A percentile compares a stretch with the other conserved stretches of the same genome.
Conservation (phyloP, 2,888 invertebrate genomes). For the Tetanocera ferruginea region DNA sequence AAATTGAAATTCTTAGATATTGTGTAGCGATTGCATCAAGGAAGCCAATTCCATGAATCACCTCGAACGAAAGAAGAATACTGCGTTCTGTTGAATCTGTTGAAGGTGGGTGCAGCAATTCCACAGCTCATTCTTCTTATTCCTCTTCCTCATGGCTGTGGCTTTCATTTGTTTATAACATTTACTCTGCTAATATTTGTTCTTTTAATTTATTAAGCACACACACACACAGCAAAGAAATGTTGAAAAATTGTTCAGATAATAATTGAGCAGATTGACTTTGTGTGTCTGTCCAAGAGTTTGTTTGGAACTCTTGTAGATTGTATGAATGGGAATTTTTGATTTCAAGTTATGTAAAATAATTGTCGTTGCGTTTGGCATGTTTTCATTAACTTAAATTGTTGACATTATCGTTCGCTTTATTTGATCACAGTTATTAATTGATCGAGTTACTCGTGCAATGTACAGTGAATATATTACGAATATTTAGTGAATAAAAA, state of each 20-base stretch:
- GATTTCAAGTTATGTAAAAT: not conserved
- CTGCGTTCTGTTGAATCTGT: not conserved
- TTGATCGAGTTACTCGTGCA: not conserved
- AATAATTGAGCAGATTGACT: constrained; percentile 1
- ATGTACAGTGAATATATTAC: not conserved
- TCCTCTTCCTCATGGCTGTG: not conserved
- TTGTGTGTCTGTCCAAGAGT: not conserved
- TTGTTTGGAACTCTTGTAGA: not conserved
- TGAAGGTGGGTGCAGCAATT: constrained; percentile 26
- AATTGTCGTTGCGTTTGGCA: too few species aligned
- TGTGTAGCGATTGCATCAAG: not conserved
- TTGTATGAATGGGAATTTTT: not conserved
- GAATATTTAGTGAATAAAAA: not conserved
- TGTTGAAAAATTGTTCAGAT: not conserved
- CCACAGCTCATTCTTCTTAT: not conserved
- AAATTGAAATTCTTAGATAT: constrained; percentile 8
- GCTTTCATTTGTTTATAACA: constrained; percentile 2
- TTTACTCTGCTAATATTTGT: constrained; percentile 23
- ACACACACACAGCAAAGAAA: not conserved
- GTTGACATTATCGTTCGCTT: not conserved
- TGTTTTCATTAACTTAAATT: too few species aligned
- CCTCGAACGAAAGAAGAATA: not conserved
- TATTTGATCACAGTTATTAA: not conserved
- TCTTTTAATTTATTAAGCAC: constrained; percentile 17
- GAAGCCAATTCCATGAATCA: constrained; percentile 23